These are phyloP conservation scores for Oscheius sp. DNA, from an alignment of 2,888 invertebrate species.

Conservation along the genomic window DNA sequence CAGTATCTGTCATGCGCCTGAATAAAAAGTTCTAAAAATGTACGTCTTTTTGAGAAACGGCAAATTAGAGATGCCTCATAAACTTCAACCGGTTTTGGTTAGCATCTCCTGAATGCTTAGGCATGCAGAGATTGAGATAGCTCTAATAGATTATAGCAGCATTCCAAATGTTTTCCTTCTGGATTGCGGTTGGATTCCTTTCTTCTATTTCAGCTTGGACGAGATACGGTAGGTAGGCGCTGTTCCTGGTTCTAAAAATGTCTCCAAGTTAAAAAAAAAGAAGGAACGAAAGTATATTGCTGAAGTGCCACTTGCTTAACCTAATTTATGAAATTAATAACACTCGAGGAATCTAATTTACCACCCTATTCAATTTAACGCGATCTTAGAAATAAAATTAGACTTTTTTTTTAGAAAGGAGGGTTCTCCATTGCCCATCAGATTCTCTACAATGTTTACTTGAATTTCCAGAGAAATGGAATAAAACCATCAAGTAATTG, in stretches of 20 bases:
- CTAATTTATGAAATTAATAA: no score
- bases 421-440: neutral
- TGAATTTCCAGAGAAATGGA: slow-evolving; percentile 21
- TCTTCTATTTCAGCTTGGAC: slow-evolving; percentile 1
- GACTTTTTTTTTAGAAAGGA: slow-evolving; percentile 1
- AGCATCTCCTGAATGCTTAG: neutral
- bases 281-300: no score
- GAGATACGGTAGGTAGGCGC: neutral
- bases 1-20: no score
- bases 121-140: slow-evolving; percentile 2
- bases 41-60: neutral
- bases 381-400: neutral
- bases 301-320: no score
- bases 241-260: no score
- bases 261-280: no score
- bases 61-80: slow-evolving; percentile 12
- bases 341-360: no score
- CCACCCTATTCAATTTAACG: no score
- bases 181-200: neutral
- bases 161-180: slow-evolving; percentile 1
- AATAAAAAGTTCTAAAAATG: neutral
- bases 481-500: slow-evolving; percentile 16
- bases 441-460: neutral
- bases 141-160: neutral
- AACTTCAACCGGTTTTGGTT: slow-evolving; percentile 4